These are phyloP conservation scores for Diplosoma virens DNA, from an alignment of 23 tunicate genomes.

Conservation along the genomic window DNA sequence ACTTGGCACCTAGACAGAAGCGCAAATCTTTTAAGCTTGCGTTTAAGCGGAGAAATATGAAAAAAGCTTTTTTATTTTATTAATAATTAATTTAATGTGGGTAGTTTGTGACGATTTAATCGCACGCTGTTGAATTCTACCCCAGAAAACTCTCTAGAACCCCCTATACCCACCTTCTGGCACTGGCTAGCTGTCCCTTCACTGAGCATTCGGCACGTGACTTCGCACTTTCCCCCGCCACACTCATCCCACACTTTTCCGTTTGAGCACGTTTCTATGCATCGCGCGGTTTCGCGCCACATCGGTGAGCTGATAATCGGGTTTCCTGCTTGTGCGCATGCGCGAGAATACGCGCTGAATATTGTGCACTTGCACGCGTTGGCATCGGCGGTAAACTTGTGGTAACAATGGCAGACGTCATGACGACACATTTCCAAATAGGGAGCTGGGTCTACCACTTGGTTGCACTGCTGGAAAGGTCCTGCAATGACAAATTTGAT, in stretches of 20 bases:
- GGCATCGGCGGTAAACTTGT: constrained; percentile 51
- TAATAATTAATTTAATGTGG: too few species aligned
- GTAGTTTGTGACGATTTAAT: too few species aligned
- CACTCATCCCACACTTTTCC: constrained; percentile 81
- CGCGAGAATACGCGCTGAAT: constrained; percentile 73
- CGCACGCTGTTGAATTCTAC: too few species aligned
- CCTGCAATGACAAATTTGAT: constrained; percentile 18
- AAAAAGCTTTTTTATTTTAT: too few species aligned
- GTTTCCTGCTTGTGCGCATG: constrained; percentile 61
- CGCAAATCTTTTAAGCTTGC: too few species aligned
- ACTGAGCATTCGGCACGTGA: constrained; percentile 76
- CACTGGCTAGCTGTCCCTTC: constrained; percentile 39
- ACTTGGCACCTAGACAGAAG: too few species aligned
- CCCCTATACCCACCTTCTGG: constrained; percentile 28
- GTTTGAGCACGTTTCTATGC: constrained; percentile 43
- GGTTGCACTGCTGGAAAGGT: constrained; percentile 58
- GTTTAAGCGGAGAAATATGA: too few species aligned
- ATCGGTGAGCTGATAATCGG: constrained; percentile 22
- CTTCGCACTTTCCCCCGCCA: constrained; percentile 56
- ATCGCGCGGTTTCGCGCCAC: constrained; percentile 65
- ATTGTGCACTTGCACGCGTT: constrained; percentile 63
- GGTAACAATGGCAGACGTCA: constrained; percentile 81
- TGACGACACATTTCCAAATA: constrained; percentile 80
- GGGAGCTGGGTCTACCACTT: constrained; percentile 46
- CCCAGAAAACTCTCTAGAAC: background rate